Evolutionary conservation across 2,888 invertebrate genomes (phyloP), one percentile per base, ranked within the genome.

Genomic region (Cynaeus angustus): DNA sequence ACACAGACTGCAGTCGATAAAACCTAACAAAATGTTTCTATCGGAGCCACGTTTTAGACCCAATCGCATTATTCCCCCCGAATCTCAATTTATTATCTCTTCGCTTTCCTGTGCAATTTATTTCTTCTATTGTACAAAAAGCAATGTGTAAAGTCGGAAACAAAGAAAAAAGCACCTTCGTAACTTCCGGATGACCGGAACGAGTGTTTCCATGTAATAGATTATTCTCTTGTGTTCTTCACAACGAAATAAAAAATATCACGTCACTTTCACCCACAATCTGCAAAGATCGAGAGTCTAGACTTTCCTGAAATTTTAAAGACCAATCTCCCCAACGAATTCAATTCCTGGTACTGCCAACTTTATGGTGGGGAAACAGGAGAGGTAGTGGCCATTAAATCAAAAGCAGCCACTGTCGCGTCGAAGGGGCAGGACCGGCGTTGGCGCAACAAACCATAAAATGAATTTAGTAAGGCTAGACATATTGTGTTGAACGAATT

Each of bases 21-120:
- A 55, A 30, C 55, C 38, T 5, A 55, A 55, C 37, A 55, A 37
- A 55, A 16, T 55, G 55, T 55, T 55, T 55, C 55, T 13, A 55
- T 55, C 16, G 16, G n/a, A 55, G 14, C 30, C 33, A 9, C 8
- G 33, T 30, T 16, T 30, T 30, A 52, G 28, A n/a, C 52, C 12
- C 52, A 8, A 30, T 52, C 30, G 9, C 30, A 30, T 52, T 52
- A 30, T 52, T 52, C 28, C 55, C 55, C 37, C 6, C 13, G 30
- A 3, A 55, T 8, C 37, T 6, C 38, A 55, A 55, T 55, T 37
- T 55, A 55, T 38, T 37, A 37, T 55, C 50, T 30, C 38, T 14
- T 9, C 13, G 16, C 55, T 55, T 48, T 52, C 52, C 13, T 5
- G 3, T 5, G 14, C 38, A 30, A 52, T 52, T 52, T 16, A 52